Conservation (phyloP, 2,888 invertebrate genomes). For the Parnassius glacialis region DNA sequence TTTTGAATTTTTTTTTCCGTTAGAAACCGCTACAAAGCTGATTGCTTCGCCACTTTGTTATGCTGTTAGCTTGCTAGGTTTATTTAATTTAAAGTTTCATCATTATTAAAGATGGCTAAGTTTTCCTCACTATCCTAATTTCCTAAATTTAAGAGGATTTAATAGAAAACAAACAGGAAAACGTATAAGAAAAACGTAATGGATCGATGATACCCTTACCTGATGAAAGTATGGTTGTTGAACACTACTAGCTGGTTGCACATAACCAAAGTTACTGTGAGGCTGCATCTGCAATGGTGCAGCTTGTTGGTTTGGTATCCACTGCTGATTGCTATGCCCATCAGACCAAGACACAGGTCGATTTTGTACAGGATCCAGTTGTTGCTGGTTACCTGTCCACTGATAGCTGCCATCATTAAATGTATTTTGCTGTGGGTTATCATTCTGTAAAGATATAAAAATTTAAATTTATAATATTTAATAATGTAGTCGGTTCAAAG, state of each 20-base stretch:
- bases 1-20: too few species aligned
- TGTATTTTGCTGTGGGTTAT: constrained; percentile 9
- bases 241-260: constrained; percentile 1
- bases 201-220: constrained; percentile 1
- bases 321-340: constrained; percentile 5
- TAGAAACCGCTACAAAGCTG: too few species aligned
- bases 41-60: too few species aligned
- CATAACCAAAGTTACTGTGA: constrained; percentile 12
- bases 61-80: too few species aligned
- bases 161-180: too few species aligned
- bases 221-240: constrained; percentile 13
- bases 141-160: too few species aligned
- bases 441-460: constrained; percentile 1
- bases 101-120: too few species aligned
- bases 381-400: constrained; percentile 16
- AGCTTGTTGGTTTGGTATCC: constrained; percentile 9
- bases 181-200: too few species aligned
- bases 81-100: too few species aligned
- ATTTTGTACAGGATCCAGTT: not conserved
- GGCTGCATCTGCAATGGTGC: constrained; percentile 5
- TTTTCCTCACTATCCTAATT: too few species aligned
- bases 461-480: too few species aligned
- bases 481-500: too few species aligned
- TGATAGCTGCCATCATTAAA: constrained; percentile 11
- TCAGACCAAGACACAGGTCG: constrained; percentile 2